phyloP scores from a whole-genome alignment of 2,797 vertebrate genomes.

The Rhinichthys osculus region DNA sequence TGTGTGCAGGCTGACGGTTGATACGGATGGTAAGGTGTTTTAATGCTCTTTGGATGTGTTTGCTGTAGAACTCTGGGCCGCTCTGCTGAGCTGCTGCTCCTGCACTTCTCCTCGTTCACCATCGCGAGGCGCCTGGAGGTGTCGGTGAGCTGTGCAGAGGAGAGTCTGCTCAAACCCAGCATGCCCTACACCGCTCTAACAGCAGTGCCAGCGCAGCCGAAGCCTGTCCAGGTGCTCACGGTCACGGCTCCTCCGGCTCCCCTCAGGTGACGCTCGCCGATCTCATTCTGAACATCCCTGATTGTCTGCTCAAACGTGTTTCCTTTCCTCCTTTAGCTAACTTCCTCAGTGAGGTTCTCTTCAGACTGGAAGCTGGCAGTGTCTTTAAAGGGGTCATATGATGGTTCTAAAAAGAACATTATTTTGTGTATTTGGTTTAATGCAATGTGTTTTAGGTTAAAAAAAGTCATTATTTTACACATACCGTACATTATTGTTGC shows the following conservation, averaged over 20 bases:
- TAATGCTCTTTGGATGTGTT: not conserved
- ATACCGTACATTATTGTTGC: too few relatives aligned
- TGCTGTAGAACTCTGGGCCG: conserved; percentile 82
- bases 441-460: too few relatives aligned
- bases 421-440: too few relatives aligned
- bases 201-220: not conserved
- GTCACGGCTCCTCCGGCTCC: conserved; percentile 64
- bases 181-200: conserved; percentile 72
- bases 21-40: not conserved
- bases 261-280: conserved; percentile 67
- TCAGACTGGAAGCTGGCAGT: not conserved
- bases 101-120: conserved; percentile 88
- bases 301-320: not conserved
- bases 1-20: not conserved
- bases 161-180: conserved; percentile 77
- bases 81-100: conserved; percentile 87
- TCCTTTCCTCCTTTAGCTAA: not conserved
- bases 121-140: conserved; percentile 87
- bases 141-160: conserved; percentile 79
- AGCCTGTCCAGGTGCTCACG: conserved; percentile 69
- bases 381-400: not conserved
- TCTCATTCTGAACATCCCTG: not conserved
- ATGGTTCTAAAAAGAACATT: too few relatives aligned
- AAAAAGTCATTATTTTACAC: too few relatives aligned
- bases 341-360: not conserved